A percentile compares a stretch with the other conserved stretches of the same genome.
Evolutionary conservation across 2,113 vertebrate species (phyloP).

Genomic region (Phoenicopterus ruber): DNA sequence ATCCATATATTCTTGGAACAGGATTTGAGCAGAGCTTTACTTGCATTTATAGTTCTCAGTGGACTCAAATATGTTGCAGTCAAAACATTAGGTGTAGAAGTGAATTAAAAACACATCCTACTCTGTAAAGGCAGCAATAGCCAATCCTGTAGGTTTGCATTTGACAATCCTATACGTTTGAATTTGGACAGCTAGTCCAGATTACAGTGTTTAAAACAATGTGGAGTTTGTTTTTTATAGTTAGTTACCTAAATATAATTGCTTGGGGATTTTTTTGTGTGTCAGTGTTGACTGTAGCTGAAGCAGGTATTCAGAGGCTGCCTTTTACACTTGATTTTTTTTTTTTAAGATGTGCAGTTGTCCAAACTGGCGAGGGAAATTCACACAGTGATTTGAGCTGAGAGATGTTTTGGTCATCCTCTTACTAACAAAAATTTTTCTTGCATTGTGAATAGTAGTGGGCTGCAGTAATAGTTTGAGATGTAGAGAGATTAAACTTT

Average conservation of each 20-base stretch:
- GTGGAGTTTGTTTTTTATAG: not conserved
- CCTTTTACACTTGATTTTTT: not conserved
- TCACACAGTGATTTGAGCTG: not conserved
- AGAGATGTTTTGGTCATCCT: not conserved
- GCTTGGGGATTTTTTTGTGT: rapidly evolving
- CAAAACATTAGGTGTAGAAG: not conserved
- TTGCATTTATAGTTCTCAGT: not conserved
- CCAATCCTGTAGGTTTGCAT: not conserved
- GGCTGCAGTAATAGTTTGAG: not conserved
- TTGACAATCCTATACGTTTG: not conserved
- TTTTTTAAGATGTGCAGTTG: not conserved
- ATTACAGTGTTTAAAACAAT: rapidly evolving
- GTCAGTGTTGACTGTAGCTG: rapidly evolving
- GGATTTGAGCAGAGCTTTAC: not conserved
- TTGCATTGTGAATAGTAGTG: rapidly evolving
- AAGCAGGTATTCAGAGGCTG: not conserved
- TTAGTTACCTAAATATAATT: not conserved
- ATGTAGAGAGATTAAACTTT: not conserved
- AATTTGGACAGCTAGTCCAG: not conserved
- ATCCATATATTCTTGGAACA: not conserved
- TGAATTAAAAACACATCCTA: rapidly evolving
- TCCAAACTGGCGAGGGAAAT: not conserved
- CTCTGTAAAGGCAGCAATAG: not conserved
- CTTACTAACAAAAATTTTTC: not conserved
- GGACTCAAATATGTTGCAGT: not conserved